Base-by-base conservation (phyloP, 2,797 vertebrate genomes). In the Neosilurus hyrtlii region DNA sequence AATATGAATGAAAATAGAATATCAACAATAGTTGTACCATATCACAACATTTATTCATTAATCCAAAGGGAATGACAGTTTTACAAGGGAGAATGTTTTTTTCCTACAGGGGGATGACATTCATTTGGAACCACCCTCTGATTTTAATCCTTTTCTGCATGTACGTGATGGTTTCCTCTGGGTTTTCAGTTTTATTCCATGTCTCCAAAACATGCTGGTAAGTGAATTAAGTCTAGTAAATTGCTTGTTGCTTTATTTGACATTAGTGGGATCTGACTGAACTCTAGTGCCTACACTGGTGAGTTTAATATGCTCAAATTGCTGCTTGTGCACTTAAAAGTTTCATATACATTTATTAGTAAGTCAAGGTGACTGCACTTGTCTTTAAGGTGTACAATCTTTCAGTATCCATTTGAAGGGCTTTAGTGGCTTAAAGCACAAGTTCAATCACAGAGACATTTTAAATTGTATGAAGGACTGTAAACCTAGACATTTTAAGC, bases 301-400 rank as follows among this genome's bases (percentile, higher is more conserved):
- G 16, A 37, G 18, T 68, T 68, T 10, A 70, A 49, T 70, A 49
- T 12, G 20, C 67, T 49, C 12, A 22, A 68, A 14, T 51, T 71
- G 68, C 22, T 71, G 68, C 22, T 51, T 51, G 22, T 70, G 67
- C 9, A 67, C 20, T 8, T 0, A 2, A 51, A 35, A 30, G 18
- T 1, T 43, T 68, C 35, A 20, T 2, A 8, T 14, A 43, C 24
- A 65, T 65, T 65, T 65, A 43, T 9, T 66, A 9, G 63, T 16
- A 35, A 43, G 35, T 68, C 18, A 22, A 43, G 35, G 43, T 51
- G 22, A 51, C 5, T 71, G 18, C 18, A 68, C 66, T 68, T 43
- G 66, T 68, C 35, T 68, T 71, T 15, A 71, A 70, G 67, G 14
- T 51, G 68, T 51, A 71, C 49, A 71, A 71, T 71, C 22, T 71